A percentile compares a stretch with the other conserved stretches of the same genome.
Conservation (phyloP, 2,888 invertebrate species). For the Deilephila elpenor region DNA sequence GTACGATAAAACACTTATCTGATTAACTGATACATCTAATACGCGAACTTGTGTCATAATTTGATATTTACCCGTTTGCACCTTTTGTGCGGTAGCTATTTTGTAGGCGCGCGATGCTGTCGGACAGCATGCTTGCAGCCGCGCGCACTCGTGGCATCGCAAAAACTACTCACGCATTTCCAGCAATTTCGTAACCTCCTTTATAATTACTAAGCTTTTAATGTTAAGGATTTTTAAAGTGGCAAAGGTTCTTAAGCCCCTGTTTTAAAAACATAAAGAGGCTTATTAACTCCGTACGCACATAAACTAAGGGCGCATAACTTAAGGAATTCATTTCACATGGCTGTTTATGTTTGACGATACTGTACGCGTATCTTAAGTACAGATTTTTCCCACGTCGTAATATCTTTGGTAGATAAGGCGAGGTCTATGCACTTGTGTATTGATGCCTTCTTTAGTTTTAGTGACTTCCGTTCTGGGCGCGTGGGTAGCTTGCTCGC, state of each 20-base stretch:
- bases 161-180: constrained; percentile 67
- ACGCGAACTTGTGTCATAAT: neutral
- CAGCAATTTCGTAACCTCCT: constrained; percentile 66
- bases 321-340: constrained; percentile 20
- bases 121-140: constrained; percentile 58
- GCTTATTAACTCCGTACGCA: constrained; percentile 13
- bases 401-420: constrained; percentile 21
- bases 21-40: neutral
- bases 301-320: constrained; percentile 23
- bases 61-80: constrained; percentile 9
- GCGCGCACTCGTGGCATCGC: constrained; percentile 50
- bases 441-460: constrained; percentile 17
- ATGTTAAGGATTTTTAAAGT: constrained; percentile 32
- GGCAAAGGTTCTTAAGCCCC: neutral
- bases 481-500: constrained; percentile 18
- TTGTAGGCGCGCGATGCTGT: constrained; percentile 50
- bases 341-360: constrained; percentile 20
- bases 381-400: constrained; percentile 19
- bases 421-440: constrained; percentile 25
- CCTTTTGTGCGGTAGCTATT: constrained; percentile 26
- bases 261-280: constrained; percentile 23
- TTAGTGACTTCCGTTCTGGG: constrained; percentile 14
- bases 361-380: constrained; percentile 4
- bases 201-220: constrained; percentile 62
- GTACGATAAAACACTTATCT: neutral